Evolutionary conservation across 2,797 vertebrate species (phyloP).

Genomic region (Leucoraja ocellata): DNA sequence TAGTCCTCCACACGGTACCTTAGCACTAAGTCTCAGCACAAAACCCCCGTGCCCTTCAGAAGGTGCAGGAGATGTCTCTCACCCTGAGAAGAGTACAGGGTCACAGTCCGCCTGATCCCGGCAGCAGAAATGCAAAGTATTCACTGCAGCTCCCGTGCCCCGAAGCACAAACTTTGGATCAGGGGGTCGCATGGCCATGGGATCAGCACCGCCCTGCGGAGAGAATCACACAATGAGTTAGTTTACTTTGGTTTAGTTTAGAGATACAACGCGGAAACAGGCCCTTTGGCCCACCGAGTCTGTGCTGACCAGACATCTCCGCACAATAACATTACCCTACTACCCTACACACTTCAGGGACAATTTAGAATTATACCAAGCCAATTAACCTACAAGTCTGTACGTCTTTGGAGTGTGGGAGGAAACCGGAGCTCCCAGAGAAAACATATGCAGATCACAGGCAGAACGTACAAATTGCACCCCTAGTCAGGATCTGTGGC

Average conservation of each 20-base stretch:
- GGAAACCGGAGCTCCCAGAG: too few relatives aligned
- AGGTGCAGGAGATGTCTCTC: constrained; percentile 45
- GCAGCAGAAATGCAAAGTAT: constrained; percentile 74
- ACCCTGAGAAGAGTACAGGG: constrained; percentile 85
- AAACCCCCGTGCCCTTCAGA: neutral
- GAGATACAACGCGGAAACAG: too few relatives aligned
- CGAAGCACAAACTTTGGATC: constrained; percentile 79
- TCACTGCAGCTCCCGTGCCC: constrained; percentile 70
- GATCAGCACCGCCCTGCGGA: neutral
- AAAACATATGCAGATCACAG: too few relatives aligned
- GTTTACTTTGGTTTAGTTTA: neutral
- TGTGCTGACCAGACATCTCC: too few relatives aligned
- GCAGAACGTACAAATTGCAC: too few relatives aligned
- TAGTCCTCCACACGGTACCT: neutral
- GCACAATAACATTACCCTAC: too few relatives aligned
- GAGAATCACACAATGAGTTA: neutral
- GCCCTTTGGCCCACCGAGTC: too few relatives aligned
- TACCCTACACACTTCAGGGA: too few relatives aligned
- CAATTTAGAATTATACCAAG: too few relatives aligned
- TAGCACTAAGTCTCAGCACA: neutral
- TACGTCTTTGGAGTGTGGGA: too few relatives aligned
- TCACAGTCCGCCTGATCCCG: constrained; percentile 44
- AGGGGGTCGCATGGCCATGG: constrained; percentile 67
- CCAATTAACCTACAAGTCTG: too few relatives aligned
- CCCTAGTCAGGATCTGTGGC: too few relatives aligned